These are phyloP conservation scores for Meta bourneti DNA, from an alignment of 2,888 invertebrate genomes.

Conservation along the genomic window DNA sequence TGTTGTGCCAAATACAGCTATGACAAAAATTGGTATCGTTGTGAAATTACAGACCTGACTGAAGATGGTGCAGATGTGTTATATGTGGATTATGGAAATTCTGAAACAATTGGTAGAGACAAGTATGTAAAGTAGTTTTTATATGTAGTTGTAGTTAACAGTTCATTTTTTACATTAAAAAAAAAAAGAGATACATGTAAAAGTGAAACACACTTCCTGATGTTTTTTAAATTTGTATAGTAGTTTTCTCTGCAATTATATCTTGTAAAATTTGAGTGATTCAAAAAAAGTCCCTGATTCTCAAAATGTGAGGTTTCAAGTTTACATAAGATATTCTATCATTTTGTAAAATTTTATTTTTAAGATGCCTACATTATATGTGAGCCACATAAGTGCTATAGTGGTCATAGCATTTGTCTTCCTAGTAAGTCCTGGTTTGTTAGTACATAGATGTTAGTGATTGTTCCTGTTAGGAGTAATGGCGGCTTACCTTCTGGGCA, in stretches of 20 bases:
- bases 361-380: too few relatives aligned
- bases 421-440: too few relatives aligned
- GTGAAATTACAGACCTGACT: conserved; percentile 81
- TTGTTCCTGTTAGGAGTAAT: too few relatives aligned
- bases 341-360: background rate
- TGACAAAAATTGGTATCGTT: conserved; percentile 87
- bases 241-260: too few relatives aligned
- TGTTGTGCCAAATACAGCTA: conserved; percentile 85
- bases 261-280: too few relatives aligned
- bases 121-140: conserved; percentile 46
- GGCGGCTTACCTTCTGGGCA: too few relatives aligned
- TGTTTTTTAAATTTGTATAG: background rate
- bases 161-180: too few relatives aligned
- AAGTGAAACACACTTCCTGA: too few relatives aligned
- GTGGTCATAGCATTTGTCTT: too few relatives aligned
- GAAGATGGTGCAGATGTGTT: conserved; percentile 83
- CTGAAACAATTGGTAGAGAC: conserved; percentile 81
- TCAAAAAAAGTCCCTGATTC: background rate
- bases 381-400: too few relatives aligned
- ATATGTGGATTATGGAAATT: conserved; percentile 86
- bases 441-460: too few relatives aligned
- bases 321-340: background rate
- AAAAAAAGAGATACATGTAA: background rate
- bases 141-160: background rate
- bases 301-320: background rate